Evolutionary conservation across 2,113 vertebrate genomes (phyloP), one percentile per base, ranked within the genome.

Genomic region (Nyctibius bracteatus): DNA sequence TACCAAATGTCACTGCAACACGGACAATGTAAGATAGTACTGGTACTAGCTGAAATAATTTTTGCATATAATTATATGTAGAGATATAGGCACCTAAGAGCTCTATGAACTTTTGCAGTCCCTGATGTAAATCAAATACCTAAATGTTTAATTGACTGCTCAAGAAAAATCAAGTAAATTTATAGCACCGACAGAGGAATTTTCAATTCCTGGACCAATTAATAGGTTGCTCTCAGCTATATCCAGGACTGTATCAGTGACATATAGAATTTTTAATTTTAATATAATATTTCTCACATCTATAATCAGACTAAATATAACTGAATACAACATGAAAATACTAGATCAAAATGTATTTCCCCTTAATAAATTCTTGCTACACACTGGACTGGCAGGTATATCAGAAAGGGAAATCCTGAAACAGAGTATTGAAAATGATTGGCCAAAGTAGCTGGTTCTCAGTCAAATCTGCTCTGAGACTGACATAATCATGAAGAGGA

Each of bases 241-340:
- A 84, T 35, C 23, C 12, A 77, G 44, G 25, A 39, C 33, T 52
- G 2, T 17, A 35, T n/a, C 25, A 77, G 33, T 52, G 63, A 52
- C 33, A 80, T 30, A 46, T 2, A 63, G 31, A 21, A 67, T 58
- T 86, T 90, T 93, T 71, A 21, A 70, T 66, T 82, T 61, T 51
- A 89, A 88, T 24, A 55, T 31, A 88, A 80, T 44, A 65, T 86
- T 86, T 77, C 17, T 70, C 31, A 30, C 10, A 70, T 81, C 86
- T 66, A 87, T 88, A 74, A 68, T 81, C 20, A 72, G 41, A 57
- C 52, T 86, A 94, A 88, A 90, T 84, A 78, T 73, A 95, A 92
- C 68, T 70, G 81, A 94, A 82, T 75, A 68, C 17, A 75, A 55
- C 27, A 71, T 19, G 57, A 88, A 88, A 67, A 87, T 30, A 81